Evolutionary conservation across 2,113 vertebrate genomes (phyloP).

Genomic region (Ahaetulla prasina): DNA sequence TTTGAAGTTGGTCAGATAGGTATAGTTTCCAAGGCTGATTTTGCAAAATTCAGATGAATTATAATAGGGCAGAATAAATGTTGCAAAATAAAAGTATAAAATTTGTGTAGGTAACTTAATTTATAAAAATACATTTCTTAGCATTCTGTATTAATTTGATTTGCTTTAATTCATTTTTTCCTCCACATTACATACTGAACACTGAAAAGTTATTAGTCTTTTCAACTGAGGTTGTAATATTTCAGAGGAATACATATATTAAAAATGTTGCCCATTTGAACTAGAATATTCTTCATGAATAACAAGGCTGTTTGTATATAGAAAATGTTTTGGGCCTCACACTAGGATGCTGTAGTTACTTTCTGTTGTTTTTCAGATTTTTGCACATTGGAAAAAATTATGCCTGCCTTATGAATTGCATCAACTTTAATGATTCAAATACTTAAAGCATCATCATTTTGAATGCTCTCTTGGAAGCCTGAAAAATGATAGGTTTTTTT

Average conservation of each 20-base stretch:
- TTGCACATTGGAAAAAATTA: neutral
- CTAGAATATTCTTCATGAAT: neutral
- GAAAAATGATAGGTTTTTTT: neutral
- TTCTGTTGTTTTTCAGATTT: neutral
- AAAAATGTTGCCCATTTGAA: neutral
- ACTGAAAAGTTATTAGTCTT: constrained; percentile 8
- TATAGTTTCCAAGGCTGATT: neutral
- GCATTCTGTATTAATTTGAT: neutral
- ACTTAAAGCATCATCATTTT: neutral
- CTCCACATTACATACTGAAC: neutral
- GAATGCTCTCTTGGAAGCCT: neutral
- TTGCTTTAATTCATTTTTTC: neutral
- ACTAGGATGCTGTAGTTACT: neutral
- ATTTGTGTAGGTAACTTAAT: neutral
- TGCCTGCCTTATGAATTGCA: neutral
- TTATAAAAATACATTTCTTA: neutral
- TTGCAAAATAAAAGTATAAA: neutral
- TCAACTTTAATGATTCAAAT: neutral
- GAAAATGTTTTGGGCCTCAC: neutral
- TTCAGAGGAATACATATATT: neutral
- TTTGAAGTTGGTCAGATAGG: neutral
- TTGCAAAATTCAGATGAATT: neutral
- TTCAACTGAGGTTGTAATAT: neutral
- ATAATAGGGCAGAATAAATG: neutral
- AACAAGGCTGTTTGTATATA: neutral